Evolutionary conservation across 2,797 vertebrate species (phyloP), one percentile per base, ranked within the genome.

Genomic region (Falco cherrug): DNA sequence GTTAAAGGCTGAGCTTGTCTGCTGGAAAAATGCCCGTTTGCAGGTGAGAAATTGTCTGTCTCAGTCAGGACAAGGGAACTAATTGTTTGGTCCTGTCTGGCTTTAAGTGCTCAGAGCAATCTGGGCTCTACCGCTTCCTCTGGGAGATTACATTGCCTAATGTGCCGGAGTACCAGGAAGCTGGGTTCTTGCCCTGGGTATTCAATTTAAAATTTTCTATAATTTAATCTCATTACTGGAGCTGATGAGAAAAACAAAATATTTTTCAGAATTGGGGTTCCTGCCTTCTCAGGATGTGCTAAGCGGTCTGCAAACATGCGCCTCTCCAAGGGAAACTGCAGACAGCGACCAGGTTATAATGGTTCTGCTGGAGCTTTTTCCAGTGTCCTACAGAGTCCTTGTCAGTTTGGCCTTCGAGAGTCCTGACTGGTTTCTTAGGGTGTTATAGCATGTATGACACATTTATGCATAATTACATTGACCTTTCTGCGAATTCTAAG

Each of bases 11-110:
- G 91, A 85, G 75, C 67, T 90, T 96, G 95, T 92, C 84, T 95
- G 69, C 76, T 97, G 97, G 96, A 95, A 87, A 48, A 79, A 48
- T 73, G 90, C 95, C 95, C 29, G 1, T 35, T 94, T 89, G 12
- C 92, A 97, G 96, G 96, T 97, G 94, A 97, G 96, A 97, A 96
- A 92, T 96, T 75, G 93, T 94, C 71, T 95, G 71, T 87, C 83
- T 96, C 43, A 8, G 77, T 73, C 61, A 87, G 90, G 94, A 96
- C 94, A 97, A 95, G 89, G 95, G 84, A 93, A 50, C 59, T 89
- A 82, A 96, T 96, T 96, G 95, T 97, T 96, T 87, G 61, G 73
- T 93, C 75, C 92, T 89, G 89, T 94, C 93, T 97, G 90, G 69
- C 78, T 94, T 84, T 33, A 79, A 91, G 82, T 2, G 29, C 89